phyloP scores from a whole-genome alignment of 2,113 vertebrate species.

The Urocitellus parryii region DNA sequence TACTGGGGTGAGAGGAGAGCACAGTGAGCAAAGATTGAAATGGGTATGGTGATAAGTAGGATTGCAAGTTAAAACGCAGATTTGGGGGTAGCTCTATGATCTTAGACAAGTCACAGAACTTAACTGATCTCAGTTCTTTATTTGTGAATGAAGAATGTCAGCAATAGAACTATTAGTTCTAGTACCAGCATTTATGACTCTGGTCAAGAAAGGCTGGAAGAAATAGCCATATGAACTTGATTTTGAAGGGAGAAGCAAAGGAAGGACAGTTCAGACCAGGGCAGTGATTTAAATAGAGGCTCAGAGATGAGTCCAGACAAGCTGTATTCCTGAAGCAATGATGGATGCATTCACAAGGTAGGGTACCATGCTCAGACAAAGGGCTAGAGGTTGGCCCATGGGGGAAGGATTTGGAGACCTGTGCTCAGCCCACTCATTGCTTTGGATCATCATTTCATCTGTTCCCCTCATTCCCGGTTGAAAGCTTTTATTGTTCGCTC shows the following conservation, averaged over 20 bases:
- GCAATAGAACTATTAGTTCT: background rate
- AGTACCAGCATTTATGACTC: background rate
- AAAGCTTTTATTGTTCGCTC: background rate
- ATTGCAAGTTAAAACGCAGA: background rate
- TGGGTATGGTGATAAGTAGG: background rate
- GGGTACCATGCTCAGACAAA: background rate
- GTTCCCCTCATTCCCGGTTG: background rate
- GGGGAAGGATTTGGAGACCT: background rate
- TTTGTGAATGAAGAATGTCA: background rate
- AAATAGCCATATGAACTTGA: background rate
- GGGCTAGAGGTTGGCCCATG: background rate
- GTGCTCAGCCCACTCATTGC: no score
- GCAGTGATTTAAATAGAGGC: background rate
- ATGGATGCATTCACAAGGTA: background rate
- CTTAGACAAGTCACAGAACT: slow-evolving; percentile 43
- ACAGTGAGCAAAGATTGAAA: background rate
- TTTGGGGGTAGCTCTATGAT: slow-evolving; percentile 45
- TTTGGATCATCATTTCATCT: background rate
- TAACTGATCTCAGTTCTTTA: background rate
- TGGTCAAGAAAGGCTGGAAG: background rate
- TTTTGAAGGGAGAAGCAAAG: background rate
- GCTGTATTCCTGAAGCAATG: no score
- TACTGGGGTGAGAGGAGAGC: background rate
- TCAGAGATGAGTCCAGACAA: background rate
- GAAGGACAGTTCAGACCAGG: background rate